Percentiles rank a stretch among this genome's conserved stretches.
Evolutionary conservation across 2,888 invertebrate genomes (phyloP).

Genomic region (Yponomeuta cagnagella): DNA sequence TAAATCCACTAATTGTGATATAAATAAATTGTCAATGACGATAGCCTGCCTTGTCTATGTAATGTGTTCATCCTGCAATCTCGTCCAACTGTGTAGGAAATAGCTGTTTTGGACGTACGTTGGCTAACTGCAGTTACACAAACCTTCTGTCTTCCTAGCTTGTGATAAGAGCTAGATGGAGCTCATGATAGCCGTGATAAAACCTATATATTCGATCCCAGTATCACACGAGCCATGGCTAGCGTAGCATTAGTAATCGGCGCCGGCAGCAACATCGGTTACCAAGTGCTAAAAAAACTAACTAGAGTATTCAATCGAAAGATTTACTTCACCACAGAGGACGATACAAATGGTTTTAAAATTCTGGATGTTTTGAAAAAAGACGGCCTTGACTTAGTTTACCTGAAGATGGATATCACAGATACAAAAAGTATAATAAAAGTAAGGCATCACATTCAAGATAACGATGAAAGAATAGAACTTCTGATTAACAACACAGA

Average conservation of each 20-base stretch:
- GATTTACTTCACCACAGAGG: constrained; percentile 65
- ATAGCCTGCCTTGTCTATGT: too few species aligned
- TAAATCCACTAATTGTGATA: too few species aligned
- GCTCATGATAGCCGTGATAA: constrained; percentile 10
- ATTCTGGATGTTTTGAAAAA: constrained; percentile 49
- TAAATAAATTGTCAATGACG: too few species aligned
- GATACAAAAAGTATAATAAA: constrained; percentile 62
- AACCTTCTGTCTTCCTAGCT: constrained; percentile 21
- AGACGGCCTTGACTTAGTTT: constrained; percentile 40
- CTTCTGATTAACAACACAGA: constrained; percentile 58
- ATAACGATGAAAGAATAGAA: constrained; percentile 60
- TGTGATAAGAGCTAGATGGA: constrained; percentile 33
- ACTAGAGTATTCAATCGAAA: constrained; percentile 48
- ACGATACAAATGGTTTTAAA: constrained; percentile 51
- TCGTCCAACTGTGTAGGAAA: too few species aligned
- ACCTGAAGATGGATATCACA: constrained; percentile 59
- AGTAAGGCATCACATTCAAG: constrained; percentile 60
- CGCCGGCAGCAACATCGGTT: constrained; percentile 62
- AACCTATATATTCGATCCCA: constrained; percentile 3
- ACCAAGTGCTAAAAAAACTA: constrained; percentile 57
- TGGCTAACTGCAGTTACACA: background rate
- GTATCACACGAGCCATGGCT: constrained; percentile 40
- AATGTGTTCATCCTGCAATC: too few species aligned
- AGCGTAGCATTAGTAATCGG: constrained; percentile 63
- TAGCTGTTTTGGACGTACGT: background rate